A percentile compares a stretch with the other conserved stretches of the same genome.
Evolutionary conservation across 1,140 invertebrate genomes (phyloP).

Genomic region (Phocides pigmalion): DNA sequence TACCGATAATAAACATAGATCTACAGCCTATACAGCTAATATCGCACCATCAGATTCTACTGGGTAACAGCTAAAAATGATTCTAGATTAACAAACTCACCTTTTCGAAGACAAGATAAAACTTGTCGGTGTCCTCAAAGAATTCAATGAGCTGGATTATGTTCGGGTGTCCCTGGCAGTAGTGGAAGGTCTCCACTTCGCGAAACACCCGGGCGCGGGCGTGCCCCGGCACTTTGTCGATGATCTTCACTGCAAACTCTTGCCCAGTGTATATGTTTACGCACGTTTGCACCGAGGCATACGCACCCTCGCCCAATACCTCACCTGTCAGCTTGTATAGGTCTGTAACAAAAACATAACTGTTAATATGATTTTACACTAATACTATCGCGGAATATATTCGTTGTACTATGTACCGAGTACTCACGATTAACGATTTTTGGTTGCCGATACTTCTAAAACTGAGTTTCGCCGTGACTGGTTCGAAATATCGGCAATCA

Average conservation of each 20-base stretch:
- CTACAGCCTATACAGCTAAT: no score
- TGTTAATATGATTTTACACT: no score
- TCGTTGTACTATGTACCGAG: no score
- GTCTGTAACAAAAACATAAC: slow-evolving; percentile 86
- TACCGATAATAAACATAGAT: no score
- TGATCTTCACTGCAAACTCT: slow-evolving; percentile 99
- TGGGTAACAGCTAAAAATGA: no score
- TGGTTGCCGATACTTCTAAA: no score
- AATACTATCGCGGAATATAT: no score
- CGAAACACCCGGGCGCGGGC: slow-evolving; percentile 96
- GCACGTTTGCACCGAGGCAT: slow-evolving; percentile 97
- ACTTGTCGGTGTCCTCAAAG: slow-evolving; percentile 98
- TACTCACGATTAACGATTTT: no score
- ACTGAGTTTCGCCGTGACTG: no score
- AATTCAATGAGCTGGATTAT: slow-evolving; percentile 99
- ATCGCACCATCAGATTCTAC: no score
- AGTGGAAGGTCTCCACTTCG: slow-evolving; percentile 99
- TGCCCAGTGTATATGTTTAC: slow-evolving; percentile 94
- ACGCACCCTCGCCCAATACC: slow-evolving; percentile 97
- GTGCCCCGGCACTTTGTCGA: slow-evolving; percentile 97
- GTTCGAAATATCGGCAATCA: no score
- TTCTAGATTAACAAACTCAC: no score
- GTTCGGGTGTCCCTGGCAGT: slow-evolving; percentile 97
- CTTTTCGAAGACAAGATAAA: slow-evolving; percentile 99
- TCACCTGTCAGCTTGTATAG: slow-evolving; percentile 97